A percentile compares a stretch with the other conserved stretches of the same genome.
phyloP scores from a whole-genome alignment of 2,888 invertebrate genomes.

The Empis livida region DNA sequence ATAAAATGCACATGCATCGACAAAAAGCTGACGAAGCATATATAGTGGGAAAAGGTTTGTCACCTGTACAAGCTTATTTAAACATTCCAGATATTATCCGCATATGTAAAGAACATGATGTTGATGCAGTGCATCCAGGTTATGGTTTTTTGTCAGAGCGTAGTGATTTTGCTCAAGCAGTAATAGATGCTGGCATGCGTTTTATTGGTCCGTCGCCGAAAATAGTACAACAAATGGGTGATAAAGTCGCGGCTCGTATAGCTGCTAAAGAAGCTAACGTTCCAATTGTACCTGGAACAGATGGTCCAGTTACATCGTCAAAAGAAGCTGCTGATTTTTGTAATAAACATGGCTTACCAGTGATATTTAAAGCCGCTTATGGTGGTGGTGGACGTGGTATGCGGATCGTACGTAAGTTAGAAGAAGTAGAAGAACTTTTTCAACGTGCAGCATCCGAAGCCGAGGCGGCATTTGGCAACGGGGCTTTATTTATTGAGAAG shows the following conservation, averaged over 20 bases:
- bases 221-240: slow-evolving; percentile 91
- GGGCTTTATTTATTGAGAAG: slow-evolving; percentile 90
- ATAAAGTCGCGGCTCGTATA: slow-evolving; percentile 88
- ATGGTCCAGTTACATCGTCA: slow-evolving; percentile 69
- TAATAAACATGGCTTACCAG: slow-evolving; percentile 77
- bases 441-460: slow-evolving; percentile 86
- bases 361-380: slow-evolving; percentile 93
- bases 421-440: slow-evolving; percentile 76
- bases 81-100: slow-evolving; percentile 88
- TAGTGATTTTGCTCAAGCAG: slow-evolving; percentile 85
- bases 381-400: slow-evolving; percentile 92
- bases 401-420: slow-evolving; percentile 71
- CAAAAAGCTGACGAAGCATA: slow-evolving; percentile 95
- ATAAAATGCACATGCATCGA: slow-evolving; percentile 85
- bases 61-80: slow-evolving; percentile 89
- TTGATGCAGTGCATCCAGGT: slow-evolving; percentile 42
- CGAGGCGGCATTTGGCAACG: slow-evolving; percentile 88
- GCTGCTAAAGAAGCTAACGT: slow-evolving; percentile 80
- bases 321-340: slow-evolving; percentile 79
- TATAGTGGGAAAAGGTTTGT: slow-evolving; percentile 74
- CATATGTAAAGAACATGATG: slow-evolving; percentile 81
- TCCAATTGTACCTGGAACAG: slow-evolving; percentile 85
- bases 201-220: slow-evolving; percentile 86
- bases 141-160: slow-evolving; percentile 19
- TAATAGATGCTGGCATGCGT: slow-evolving; percentile 70